These are phyloP conservation scores for Hirundichthys speculiger DNA, from an alignment of 2,113 vertebrate species.

Conservation along the genomic window DNA sequence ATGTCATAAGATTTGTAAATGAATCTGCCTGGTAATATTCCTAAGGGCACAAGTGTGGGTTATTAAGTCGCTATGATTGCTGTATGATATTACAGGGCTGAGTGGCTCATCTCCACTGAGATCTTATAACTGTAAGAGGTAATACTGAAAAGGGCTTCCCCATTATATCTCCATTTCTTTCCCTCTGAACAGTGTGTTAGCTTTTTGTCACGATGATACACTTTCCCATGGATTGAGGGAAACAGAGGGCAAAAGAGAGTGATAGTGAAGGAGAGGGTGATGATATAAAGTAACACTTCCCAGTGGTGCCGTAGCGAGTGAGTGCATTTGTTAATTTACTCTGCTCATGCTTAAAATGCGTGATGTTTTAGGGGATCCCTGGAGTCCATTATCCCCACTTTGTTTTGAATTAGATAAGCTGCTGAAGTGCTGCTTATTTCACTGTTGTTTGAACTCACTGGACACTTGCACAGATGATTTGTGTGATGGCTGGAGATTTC, in stretches of 20 bases:
- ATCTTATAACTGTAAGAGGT: constrained; percentile 46
- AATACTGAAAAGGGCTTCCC: constrained; percentile 52
- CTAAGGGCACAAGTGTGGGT: constrained; percentile 29
- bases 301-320: constrained; percentile 63
- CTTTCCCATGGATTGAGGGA: constrained; percentile 42
- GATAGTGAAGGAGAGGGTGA: constrained; percentile 47
- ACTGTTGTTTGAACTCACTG: constrained; percentile 83
- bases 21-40: constrained; percentile 27
- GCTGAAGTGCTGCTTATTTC: constrained; percentile 84
- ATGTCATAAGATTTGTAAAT: constrained; percentile 17
- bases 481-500: constrained; percentile 66
- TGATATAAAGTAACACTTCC: constrained; percentile 74
- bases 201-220: constrained; percentile 60
- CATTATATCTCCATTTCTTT: constrained; percentile 57
- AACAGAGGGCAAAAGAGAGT: constrained; percentile 35
- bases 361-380: constrained; percentile 77
- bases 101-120: constrained; percentile 56
- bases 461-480: constrained; percentile 74
- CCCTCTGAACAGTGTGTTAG: constrained; percentile 27
- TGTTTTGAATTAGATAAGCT: constrained; percentile 87
- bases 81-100: constrained; percentile 34
- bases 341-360: constrained; percentile 79
- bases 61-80: constrained; percentile 40
- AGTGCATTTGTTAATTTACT: constrained; percentile 84
- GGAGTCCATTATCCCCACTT: constrained; percentile 85